Evolutionary conservation across 2,797 vertebrate species (phyloP), one percentile per base, ranked within the genome.

Genomic region (Pagetopsis macropterus): DNA sequence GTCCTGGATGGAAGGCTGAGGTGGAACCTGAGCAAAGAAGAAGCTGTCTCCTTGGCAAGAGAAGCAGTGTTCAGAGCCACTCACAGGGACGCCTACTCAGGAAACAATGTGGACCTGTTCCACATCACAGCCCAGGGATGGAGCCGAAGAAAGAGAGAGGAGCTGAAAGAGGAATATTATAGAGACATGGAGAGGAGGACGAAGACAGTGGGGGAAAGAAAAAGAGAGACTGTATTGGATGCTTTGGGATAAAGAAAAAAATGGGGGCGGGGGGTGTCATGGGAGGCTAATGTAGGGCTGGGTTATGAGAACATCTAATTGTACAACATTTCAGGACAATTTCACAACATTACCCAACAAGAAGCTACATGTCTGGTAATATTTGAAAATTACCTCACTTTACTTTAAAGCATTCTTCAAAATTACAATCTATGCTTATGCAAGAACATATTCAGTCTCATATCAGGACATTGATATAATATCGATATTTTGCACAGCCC

Each of bases 71-170:
- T 93, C 81, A 94, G 95, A 5, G 96, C 95, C 60, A 94, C 95
- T 73, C 94, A 90, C 88, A 93, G 96, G 2, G 96, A 97, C 1
- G 95, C 96, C 45, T 97, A 97, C 81, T 96, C 96, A 0, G 96
- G 96, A 45, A 96, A 96, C 78, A 94, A 90, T 0, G 95, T 96
- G 43, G 96, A 97, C 86, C 84, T 97, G 23, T 96, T 95, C 78
- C 93, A 95, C 0, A 84, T 97, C 68, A 94, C 90, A 61, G 93
- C 92, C 40, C 85, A 85, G 19, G 96, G 96, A 5, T 96, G 95
- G 94, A 93, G 89, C 50, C 93, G 87, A 12, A 93, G 95, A 66
- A 79, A 91, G 2, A 92, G 94, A 56, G 90, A 91, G 17, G 92
- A 97, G 71, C 87, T 95, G 56, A 94, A 88, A 76, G 88, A 86